phyloP scores from a whole-genome alignment of 1,140 invertebrate genomes.

The Listronotus oregonensis region DNA sequence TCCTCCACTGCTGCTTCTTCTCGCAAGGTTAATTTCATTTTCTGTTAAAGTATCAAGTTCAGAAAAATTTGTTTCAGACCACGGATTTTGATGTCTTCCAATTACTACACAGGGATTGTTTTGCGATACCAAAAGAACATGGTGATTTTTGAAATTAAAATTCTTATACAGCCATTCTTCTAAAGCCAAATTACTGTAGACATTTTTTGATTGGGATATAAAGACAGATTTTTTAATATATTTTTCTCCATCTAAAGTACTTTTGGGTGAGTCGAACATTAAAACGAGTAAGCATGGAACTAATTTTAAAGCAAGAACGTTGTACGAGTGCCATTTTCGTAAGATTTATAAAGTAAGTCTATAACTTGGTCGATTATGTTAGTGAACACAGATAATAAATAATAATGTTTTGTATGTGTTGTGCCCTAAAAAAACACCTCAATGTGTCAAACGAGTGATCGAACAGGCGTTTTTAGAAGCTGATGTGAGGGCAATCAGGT shows the following conservation, averaged over 20 bases:
- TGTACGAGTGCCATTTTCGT: slow-evolving; percentile 49
- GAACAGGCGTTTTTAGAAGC: slow-evolving; percentile 66
- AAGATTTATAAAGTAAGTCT: slow-evolving; percentile 9
- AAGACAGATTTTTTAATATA: slow-evolving; percentile 74
- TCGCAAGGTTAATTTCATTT: slow-evolving; percentile 72
- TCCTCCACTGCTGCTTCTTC: slow-evolving; percentile 94
- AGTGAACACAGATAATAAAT: slow-evolving; percentile 15
- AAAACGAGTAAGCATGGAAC: slow-evolving; percentile 25
- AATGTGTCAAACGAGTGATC: slow-evolving; percentile 35
- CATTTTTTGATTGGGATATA: slow-evolving; percentile 87
- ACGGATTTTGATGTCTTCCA: slow-evolving; percentile 96
- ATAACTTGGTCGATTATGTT: slow-evolving; percentile 20
- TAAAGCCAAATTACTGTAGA: slow-evolving; percentile 89
- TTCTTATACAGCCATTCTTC: slow-evolving; percentile 94
- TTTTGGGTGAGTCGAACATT: slow-evolving; percentile 26
- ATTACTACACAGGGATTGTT: slow-evolving; percentile 94
- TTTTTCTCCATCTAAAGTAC: slow-evolving; percentile 20
- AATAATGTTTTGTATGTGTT: slow-evolving; percentile 34
- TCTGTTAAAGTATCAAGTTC: slow-evolving; percentile 61
- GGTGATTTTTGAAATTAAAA: slow-evolving; percentile 78
- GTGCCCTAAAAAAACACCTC: slow-evolving; percentile 21
- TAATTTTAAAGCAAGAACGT: slow-evolving; percentile 36
- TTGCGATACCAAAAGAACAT: slow-evolving; percentile 86
- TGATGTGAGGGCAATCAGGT: slow-evolving; percentile 77
- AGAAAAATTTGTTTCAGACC: slow-evolving; percentile 82